These are phyloP conservation scores for Netelia melanura DNA, from an alignment of 2,888 invertebrate species.

Conservation along the genomic window DNA sequence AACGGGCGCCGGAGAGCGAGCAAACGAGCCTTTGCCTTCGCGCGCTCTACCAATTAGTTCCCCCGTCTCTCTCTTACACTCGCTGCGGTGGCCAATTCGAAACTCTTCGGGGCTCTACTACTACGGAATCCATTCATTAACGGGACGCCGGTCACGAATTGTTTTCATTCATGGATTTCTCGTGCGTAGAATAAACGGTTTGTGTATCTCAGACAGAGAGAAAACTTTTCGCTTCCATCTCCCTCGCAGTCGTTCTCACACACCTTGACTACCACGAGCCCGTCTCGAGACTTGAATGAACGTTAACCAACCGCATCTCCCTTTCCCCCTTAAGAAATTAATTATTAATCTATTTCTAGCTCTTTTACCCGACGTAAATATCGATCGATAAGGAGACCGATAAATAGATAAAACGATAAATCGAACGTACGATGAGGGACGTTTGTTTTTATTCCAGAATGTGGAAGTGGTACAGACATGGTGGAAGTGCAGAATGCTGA, in stretches of 20 bases:
- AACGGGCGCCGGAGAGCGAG: slow-evolving; percentile 65
- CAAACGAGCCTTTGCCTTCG: slow-evolving; percentile 70
- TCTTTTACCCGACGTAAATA: too few species aligned
- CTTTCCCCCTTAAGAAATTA: slow-evolving; percentile 26
- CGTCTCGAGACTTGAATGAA: slow-evolving; percentile 73
- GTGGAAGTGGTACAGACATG: slow-evolving; percentile 70
- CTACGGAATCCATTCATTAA: slow-evolving; percentile 80
- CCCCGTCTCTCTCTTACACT: slow-evolving; percentile 49
- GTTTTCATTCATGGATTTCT: slow-evolving; percentile 83
- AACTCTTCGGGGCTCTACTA: slow-evolving; percentile 76
- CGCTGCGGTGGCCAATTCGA: slow-evolving; percentile 73
- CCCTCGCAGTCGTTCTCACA: slow-evolving; percentile 10
- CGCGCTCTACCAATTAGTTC: slow-evolving; percentile 72
- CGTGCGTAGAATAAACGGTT: slow-evolving; percentile 72
- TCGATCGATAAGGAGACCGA: too few species aligned
- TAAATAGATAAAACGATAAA: too few species aligned
- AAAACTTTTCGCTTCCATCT: not conserved
- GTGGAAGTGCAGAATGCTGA: slow-evolving; percentile 86
- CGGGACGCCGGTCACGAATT: slow-evolving; percentile 80
- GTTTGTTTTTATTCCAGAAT: slow-evolving; percentile 61
- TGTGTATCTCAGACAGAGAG: too few species aligned
- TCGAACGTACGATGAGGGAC: too few species aligned
- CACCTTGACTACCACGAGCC: slow-evolving; percentile 61
- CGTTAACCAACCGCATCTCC: slow-evolving; percentile 57
- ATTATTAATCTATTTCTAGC: too few species aligned